phyloP scores from a whole-genome alignment of 2,888 invertebrate species.

The Coecobrya sp. region DNA sequence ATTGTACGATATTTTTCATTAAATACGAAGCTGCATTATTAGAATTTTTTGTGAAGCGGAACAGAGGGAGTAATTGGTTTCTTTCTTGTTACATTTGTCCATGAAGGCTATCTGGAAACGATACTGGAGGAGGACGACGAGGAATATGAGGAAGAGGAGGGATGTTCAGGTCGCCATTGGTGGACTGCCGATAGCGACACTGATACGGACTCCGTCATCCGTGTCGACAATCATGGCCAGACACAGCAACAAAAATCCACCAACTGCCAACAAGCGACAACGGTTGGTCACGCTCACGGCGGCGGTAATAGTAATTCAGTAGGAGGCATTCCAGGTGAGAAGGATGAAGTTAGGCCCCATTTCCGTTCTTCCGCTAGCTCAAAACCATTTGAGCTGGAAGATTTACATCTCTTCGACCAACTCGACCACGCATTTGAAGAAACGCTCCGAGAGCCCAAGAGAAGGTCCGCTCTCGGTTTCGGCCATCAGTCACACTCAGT shows the following conservation, averaged over 20 bases:
- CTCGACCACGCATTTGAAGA: slow-evolving; percentile 86
- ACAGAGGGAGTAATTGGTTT: neutral
- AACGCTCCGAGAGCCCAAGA: slow-evolving; percentile 84
- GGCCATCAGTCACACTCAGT: slow-evolving; percentile 83
- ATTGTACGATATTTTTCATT: neutral
- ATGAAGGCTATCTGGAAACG: slow-evolving; percentile 86
- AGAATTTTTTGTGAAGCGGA: neutral
- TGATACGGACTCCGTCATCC: slow-evolving; percentile 86
- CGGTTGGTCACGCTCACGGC: slow-evolving; percentile 1
- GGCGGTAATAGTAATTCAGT: slow-evolving; percentile 54
- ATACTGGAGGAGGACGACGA: slow-evolving; percentile 87
- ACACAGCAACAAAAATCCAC: slow-evolving; percentile 64
- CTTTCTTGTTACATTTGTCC: neutral
- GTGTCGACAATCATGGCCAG: slow-evolving; percentile 82
- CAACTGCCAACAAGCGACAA: slow-evolving; percentile 38
- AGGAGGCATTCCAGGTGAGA: slow-evolving; percentile 75
- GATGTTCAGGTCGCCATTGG: slow-evolving; percentile 87
- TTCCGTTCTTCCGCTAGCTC: slow-evolving; percentile 85
- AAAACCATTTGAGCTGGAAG: slow-evolving; percentile 86
- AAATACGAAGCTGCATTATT: neutral
- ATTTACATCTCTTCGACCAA: slow-evolving; percentile 86
- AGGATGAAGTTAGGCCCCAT: slow-evolving; percentile 83
- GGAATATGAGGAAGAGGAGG: slow-evolving; percentile 86
- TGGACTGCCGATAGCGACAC: slow-evolving; percentile 86
- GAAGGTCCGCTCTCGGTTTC: slow-evolving; percentile 76